These are phyloP conservation scores for Climacteris rufus DNA, from an alignment of 2,113 vertebrate species.

Conservation along the genomic window DNA sequence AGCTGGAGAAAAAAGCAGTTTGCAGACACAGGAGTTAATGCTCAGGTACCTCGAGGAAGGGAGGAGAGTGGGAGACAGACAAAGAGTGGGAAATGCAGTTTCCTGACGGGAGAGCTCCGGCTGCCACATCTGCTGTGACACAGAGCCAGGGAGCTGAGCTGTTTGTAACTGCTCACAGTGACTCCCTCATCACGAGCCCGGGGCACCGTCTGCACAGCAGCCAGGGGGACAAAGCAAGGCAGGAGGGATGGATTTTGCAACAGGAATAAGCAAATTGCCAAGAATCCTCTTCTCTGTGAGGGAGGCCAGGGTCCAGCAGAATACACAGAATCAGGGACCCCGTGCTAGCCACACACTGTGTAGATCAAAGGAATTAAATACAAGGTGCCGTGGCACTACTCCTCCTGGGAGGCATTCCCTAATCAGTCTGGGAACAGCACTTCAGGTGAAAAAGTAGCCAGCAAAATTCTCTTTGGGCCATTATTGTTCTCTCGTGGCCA, in stretches of 20 bases:
- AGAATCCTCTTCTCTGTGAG: not conserved
- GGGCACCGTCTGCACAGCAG: not conserved
- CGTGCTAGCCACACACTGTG: not conserved
- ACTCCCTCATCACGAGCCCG: not conserved
- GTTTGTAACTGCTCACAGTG: constrained; percentile 9
- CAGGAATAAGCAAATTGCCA: not conserved
- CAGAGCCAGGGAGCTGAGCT: not conserved
- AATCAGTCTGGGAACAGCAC: not conserved
- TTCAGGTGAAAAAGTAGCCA: not conserved
- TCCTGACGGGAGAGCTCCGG: constrained; percentile 30
- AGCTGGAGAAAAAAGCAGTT: not conserved
- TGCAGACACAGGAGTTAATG: not conserved
- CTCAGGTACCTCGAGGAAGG: not conserved
- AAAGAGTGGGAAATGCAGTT: not conserved
- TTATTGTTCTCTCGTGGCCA: not conserved
- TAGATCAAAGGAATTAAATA: not conserved
- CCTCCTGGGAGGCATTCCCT: not conserved
- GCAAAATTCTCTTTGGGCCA: not conserved
- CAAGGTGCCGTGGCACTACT: not conserved
- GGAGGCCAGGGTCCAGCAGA: not conserved
- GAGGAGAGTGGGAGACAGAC: not conserved
- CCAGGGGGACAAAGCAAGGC: not conserved
- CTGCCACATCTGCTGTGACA: not conserved
- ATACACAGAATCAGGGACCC: not conserved
- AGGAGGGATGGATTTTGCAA: not conserved